Evolutionary conservation across 2,888 invertebrate species (phyloP).

Genomic region (Chesias legatella): DNA sequence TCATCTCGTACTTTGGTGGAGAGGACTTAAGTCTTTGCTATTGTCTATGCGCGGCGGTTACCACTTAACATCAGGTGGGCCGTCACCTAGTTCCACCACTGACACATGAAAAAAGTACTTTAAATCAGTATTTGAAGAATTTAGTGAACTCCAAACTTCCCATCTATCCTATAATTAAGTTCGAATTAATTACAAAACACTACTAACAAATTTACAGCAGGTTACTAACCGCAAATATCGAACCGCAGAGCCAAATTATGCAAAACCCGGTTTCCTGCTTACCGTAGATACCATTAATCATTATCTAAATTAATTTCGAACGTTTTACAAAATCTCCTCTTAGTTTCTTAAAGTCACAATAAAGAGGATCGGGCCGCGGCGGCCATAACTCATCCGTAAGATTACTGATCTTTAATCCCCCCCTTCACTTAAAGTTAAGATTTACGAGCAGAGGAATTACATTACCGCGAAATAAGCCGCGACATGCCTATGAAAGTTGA

Average conservation of each 20-base stretch:
- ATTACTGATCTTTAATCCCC: constrained; percentile 89
- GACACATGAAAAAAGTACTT: too few relatives aligned
- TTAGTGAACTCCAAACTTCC: too few relatives aligned
- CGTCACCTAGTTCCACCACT: too few relatives aligned
- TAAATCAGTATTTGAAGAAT: too few relatives aligned
- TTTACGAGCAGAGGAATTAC: constrained; percentile 85
- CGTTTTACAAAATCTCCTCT: constrained; percentile 78
- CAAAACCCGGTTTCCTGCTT: constrained; percentile 63
- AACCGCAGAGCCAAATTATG: constrained; percentile 58
- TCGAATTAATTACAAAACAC: constrained; percentile 2
- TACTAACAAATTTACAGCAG: constrained; percentile 26
- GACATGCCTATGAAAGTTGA: constrained; percentile 67
- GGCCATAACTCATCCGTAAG: constrained; percentile 86
- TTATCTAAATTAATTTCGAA: constrained; percentile 80
- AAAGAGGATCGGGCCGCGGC: constrained; percentile 69
- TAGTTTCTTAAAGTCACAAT: constrained; percentile 81
- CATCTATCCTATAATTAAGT: too few relatives aligned
- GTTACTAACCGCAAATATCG: constrained; percentile 35
- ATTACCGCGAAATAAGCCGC: constrained; percentile 72
- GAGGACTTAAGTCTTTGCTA: too few relatives aligned
- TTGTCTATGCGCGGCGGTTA: too few relatives aligned
- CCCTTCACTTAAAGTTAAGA: constrained; percentile 86
- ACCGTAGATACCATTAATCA: constrained; percentile 73
- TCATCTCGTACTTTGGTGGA: too few relatives aligned
- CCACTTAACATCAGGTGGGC: too few relatives aligned